Base-by-base conservation (phyloP, 2,797 vertebrate genomes). In the Neosilurus mollespiculum region DNA sequence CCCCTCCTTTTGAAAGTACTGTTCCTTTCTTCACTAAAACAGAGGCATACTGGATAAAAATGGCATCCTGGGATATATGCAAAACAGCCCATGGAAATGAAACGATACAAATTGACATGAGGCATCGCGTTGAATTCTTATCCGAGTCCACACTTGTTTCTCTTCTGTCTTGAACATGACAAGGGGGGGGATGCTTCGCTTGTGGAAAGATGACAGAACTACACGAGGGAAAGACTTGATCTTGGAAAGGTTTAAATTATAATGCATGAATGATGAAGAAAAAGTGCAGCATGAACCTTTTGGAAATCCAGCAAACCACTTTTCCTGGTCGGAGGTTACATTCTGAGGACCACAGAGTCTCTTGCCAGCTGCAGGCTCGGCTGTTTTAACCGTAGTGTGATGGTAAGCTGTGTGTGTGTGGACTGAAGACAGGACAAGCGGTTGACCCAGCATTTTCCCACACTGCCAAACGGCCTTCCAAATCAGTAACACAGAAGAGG, bases 401-500 rank as follows among this genome's bases (percentile, higher is more conserved):
- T 53, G 61, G 80, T 53, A 16, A 43, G 80, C 56, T 49, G 51
- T n/a, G 78, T 15, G 79, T 20, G 12, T 59, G 14, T 9, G 14
- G 65, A 81, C 65, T 22, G 15, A 12, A 69, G 34, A 69, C 51
- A 8, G 65, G 51, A 34, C 65, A n/a, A 9, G 78, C 64, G 53
- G 53, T 58, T 54, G 20, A 59, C 30, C 53, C 58, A 15, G 58
- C 58, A 22, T 51, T 73, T 86, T 86, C 83, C 86, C 83, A 84
- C 85, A 82, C 76, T 80, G 82, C 64, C 80, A 64, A 62, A 30
- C 18, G 58, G 22, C 59, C 84, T 81, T 82, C 66, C 53, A 58
- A 82, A 85, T 84, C 71, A 59, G 81, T 83, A 84, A 79, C 43
- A 20, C 79, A 80, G 54, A 82, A 43, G 20, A 70, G 24, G 24